Evolutionary conservation across 64 coral and sea anemone species (phyloP), one percentile per base, ranked within the genome.

Genomic region (Porites australiensis): DNA sequence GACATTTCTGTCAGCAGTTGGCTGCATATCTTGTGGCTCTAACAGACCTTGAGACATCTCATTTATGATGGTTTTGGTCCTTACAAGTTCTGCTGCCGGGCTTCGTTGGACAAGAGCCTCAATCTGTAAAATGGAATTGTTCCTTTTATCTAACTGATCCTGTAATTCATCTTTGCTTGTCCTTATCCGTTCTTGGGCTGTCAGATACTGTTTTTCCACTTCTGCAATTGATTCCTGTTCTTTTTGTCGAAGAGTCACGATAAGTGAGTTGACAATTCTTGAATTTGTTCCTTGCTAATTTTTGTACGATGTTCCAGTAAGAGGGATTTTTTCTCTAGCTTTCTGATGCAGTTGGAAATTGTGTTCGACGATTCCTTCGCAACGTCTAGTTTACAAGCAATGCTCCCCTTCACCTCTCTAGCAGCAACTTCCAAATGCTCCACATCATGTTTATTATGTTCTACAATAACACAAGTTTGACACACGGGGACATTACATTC

Each of bases 361-460:
- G 73, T 76, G 18, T 82, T 43, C 5, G 19, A 44, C 44, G 58
- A 63, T 82, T 82, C 13, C 78, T 55, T 48, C 45, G 51, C 12
- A 59, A 13, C 27, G 3, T 16, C 55, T 15, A 63, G 78, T 45
- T 82, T 61, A 15, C 55, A 59, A 44, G 78, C 23, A 23, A 82
- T 61, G 37, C 13, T 62, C 21, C 44, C 11, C 78, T 82, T 82
- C n/a, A 62, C 37, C 12, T 8, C 23, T 62, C 55, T 82, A 16
- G 58, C 21, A 62, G n/a, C 4, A 18, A 62, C 72, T 78, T 64
- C 62, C 72, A 93, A 55, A 69, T 49, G 57, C 69, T 93, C 82
- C 3, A 93, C 44, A n/a, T 93, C 77, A 59, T 93, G 91, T 15
- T 52, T 87, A 18, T 50, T 70, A 46, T 93, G 91, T 62, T 87